These are phyloP conservation scores for Styela clava DNA, from an alignment of 23 tunicate species.

Conservation along the genomic window DNA sequence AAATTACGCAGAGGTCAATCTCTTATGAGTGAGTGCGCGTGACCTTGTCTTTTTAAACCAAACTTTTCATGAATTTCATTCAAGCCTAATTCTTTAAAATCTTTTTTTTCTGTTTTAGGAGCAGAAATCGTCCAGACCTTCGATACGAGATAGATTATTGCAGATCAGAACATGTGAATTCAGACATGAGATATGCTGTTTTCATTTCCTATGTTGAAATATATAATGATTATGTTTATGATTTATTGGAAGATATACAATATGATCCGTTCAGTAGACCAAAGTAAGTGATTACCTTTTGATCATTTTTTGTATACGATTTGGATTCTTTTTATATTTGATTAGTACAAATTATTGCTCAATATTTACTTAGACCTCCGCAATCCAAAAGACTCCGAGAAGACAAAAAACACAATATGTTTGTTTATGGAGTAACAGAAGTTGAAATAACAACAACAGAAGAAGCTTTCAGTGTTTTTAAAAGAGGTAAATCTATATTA, in stretches of 20 bases:
- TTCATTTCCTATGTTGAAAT: conserved; percentile 95
- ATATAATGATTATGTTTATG: conserved; percentile 91
- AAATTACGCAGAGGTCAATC: too few species aligned
- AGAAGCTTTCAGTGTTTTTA: conserved; percentile 78
- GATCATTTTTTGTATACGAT: too few species aligned
- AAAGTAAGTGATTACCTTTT: conserved; percentile 47
- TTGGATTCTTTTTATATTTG: background rate
- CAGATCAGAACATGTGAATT: conserved; percentile 52
- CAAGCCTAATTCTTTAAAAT: background rate
- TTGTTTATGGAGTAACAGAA: conserved; percentile 71
- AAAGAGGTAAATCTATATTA: conserved; percentile 27
- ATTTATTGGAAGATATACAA: conserved; percentile 76
- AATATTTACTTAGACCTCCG: conserved; percentile 31
- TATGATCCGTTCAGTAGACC: conserved; percentile 63
- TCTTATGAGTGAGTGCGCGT: too few species aligned
- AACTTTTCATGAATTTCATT: background rate
- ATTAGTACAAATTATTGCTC: background rate
- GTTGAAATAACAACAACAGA: conserved; percentile 80
- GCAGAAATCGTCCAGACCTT: conserved; percentile 18
- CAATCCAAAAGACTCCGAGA: conserved; percentile 71
- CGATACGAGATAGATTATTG: conserved; percentile 75
- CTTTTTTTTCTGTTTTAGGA: background rate
- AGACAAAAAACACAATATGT: conserved; percentile 78
- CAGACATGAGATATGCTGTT: conserved; percentile 82
- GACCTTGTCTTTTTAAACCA: too few species aligned